Percentiles rank a stretch among this genome's conserved stretches.
Conservation (phyloP, 1,140 invertebrate species). For the Zophobas morio region DNA sequence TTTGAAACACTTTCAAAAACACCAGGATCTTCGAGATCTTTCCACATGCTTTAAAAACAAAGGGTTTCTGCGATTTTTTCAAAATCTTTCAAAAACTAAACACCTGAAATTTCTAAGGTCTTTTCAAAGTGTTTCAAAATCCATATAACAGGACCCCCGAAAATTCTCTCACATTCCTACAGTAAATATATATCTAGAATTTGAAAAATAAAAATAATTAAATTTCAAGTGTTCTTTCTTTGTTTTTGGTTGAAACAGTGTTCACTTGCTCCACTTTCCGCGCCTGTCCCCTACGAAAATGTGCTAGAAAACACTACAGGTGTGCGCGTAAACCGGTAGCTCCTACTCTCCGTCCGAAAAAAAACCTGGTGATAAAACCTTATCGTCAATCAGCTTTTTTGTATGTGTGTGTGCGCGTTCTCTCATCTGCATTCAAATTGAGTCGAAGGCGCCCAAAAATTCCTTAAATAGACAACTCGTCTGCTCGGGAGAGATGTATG, state of each 20-base stretch:
- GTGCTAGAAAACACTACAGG: constrained; percentile 13
- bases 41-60: too few species aligned
- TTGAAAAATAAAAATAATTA: too few species aligned
- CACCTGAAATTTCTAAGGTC: too few species aligned
- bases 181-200: too few species aligned
- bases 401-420: background rate
- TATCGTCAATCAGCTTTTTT: constrained; percentile 21
- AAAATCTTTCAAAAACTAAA: too few species aligned
- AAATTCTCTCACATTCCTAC: too few species aligned
- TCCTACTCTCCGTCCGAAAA: background rate
- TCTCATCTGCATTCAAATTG: constrained; percentile 34
- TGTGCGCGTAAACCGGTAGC: constrained; percentile 37
- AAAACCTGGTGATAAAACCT: constrained; percentile 27
- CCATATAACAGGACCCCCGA: too few species aligned
- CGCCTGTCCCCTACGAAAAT: background rate
- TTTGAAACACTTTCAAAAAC: too few species aligned
- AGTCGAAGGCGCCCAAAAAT: constrained; percentile 32
- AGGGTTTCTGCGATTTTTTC: too few species aligned
- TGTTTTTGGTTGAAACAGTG: background rate
- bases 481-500: background rate
- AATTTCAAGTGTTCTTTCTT: background rate
- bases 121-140: too few species aligned
- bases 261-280: background rate
- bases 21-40: too few species aligned
- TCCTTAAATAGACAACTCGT: constrained; percentile 27